These are phyloP conservation scores for Cistogaster globosa DNA, from an alignment of 2,888 invertebrate genomes.

Conservation along the genomic window DNA sequence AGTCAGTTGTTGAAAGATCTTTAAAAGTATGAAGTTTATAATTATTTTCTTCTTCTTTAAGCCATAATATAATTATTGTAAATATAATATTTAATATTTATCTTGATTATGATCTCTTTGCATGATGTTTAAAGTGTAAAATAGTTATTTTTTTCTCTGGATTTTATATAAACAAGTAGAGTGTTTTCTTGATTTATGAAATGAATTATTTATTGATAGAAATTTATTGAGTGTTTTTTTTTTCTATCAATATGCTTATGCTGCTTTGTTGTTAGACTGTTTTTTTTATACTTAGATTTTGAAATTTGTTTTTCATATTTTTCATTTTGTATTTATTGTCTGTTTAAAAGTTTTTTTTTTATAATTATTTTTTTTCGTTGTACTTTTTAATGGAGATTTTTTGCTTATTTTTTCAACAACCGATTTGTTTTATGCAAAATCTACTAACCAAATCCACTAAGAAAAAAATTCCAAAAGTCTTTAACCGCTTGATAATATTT, in stretches of 20 bases:
- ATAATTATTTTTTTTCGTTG: too few relatives aligned
- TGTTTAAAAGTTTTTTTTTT: constrained; percentile 6
- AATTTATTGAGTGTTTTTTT: not conserved
- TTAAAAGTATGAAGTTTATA: not conserved
- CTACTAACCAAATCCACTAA: constrained; percentile 5
- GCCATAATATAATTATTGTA: constrained; percentile 37
- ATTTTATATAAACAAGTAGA: constrained; percentile 1
- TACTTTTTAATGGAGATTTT: not conserved
- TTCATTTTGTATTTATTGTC: not conserved
- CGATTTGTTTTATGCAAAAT: not conserved
- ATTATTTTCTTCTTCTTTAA: constrained; percentile 13
- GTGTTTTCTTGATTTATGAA: not conserved
- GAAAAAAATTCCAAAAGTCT: constrained; percentile 46
- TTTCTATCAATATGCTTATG: not conserved
- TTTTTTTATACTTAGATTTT: not conserved
- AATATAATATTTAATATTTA: constrained; percentile 1
- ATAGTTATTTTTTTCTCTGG: constrained; percentile 8
- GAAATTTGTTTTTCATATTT: not conserved
- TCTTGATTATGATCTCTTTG: constrained; percentile 33
- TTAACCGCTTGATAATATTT: constrained; percentile 61
- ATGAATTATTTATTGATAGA: not conserved
- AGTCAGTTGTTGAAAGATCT: constrained; percentile 15
- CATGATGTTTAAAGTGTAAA: constrained; percentile 44
- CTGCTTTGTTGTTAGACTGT: not conserved
- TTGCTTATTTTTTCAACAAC: not conserved